Base-by-base conservation (phyloP, 2,113 vertebrate species). In the Ochotona princeps region DNA sequence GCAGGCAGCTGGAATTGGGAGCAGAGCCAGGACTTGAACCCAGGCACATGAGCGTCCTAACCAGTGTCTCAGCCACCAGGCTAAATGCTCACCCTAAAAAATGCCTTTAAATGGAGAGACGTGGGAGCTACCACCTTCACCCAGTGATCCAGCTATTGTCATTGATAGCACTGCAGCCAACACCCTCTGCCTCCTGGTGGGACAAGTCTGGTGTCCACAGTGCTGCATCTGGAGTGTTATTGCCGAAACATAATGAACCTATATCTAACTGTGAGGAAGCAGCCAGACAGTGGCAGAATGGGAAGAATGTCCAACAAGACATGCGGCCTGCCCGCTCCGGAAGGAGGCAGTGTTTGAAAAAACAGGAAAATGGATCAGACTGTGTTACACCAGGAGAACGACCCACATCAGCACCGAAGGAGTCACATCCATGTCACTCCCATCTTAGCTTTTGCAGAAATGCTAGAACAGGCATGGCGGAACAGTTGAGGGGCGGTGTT, bases 131-230 rank as follows among this genome's bases (percentile, higher is more conserved):
- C 32, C 32, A 13, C 20, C 57, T 49, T 49, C 9, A 32, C 38
- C 17, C 60, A 54, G 23, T 7, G 21, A 57, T 15, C 57, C 15
- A 23, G 67, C 18, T 21, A 4, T 8, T 57, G 23, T 4, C 28
- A 32, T 14, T 21, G 47, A 30, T 5, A 83, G 32, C 17, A 21
- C 54, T 47, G 44, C 26, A 78, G 70, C 2, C 18, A 35, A 44
- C 44, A 0, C 0, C 30, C 11, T 0, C 1, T 35, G 54, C 14
- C 47, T 72, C 7, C 54, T 17, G 7, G 20, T 14, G 35, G 30
- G 63, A 54, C 65, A 44, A 26, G 0, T 70, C 0, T 32, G 21
- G 65, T 35, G 17, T 65, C 28, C 23, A 30, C 20, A 28, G 23
- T 20, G 1, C 28, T 8, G 2, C n/a, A 26, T 21, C 17, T 18